Evolutionary conservation across 1,140 invertebrate genomes (phyloP), one percentile per base, ranked within the genome.

Genomic region (Drosophila oshimai): DNA sequence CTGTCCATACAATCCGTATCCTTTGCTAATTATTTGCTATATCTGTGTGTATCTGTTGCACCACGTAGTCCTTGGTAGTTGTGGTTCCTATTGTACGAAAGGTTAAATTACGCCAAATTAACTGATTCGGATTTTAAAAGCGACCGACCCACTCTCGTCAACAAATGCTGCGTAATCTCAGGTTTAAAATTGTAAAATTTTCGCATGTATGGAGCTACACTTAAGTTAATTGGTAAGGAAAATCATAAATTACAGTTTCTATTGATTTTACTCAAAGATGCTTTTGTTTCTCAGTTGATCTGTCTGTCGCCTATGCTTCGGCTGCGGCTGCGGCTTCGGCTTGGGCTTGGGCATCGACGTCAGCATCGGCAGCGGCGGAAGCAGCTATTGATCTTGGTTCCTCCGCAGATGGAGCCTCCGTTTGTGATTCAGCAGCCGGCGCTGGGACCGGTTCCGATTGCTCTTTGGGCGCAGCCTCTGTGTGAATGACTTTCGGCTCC

Each of bases 21-120:
- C 45, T 83, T 47, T 68, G 55, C 71, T 79, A 84, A 79, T 75
- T 84, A 86, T 84, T 84, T 79, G 20, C 71, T 84, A 86, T 44
- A 61, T 67, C 55, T 73, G 67, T 69, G 58, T 65, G 50, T 69
- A 28, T 42, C 15, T 54, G 20, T 28, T 67, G 22, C 34, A 31
- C 44, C 34, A 58, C 31, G 24, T 22, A 54, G 39, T 64, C 22
- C 9, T 20, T 18, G 29, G 20, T 44, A 28, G 20, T 26, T 60
- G 44, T 62, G 54, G 53, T 50, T 60, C 58, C 15, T 39, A 47
- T 39, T 54, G 34, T 47, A 51, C 13, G 33, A 51, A 4, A 41
- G 41, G 24, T 44, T 44, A 34, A 34, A 60, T 42, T 18, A 61
- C 50, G 36, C 41, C 46, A 53, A 69, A 39, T 45, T 10, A 29